These are phyloP conservation scores for Drosophila parabipectinata DNA, from an alignment of 1,140 invertebrate species.

Conservation along the genomic window DNA sequence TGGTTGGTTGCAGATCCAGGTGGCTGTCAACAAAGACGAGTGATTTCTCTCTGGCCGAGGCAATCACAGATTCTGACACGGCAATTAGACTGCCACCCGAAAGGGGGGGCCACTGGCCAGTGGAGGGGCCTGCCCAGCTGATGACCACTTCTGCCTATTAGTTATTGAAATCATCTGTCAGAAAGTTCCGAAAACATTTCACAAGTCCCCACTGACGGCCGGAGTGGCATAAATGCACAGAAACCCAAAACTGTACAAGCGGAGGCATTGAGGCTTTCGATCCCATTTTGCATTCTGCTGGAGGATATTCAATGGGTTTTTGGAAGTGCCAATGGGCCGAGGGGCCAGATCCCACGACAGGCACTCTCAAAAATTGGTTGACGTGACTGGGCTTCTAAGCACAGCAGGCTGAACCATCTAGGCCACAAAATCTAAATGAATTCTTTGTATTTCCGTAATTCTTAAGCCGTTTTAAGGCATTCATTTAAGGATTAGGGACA, in stretches of 20 bases:
- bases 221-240: conserved; percentile 61
- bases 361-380: conserved; percentile 58
- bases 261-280: conserved; percentile 27
- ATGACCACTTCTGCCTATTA: conserved; percentile 74
- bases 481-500: not conserved
- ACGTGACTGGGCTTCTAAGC: conserved; percentile 62
- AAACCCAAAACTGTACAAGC: conserved; percentile 21
- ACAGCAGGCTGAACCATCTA: conserved; percentile 1
- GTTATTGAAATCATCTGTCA: conserved; percentile 82
- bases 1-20: conserved; percentile 26
- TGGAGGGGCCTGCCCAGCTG: not conserved
- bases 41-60: conserved; percentile 55
- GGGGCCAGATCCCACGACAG: conserved; percentile 33
- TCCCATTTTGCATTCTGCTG: conserved; percentile 23
- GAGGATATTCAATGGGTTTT: conserved; percentile 33
- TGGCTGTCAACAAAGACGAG: conserved; percentile 64
- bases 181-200: conserved; percentile 67
- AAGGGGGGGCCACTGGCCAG: conserved; percentile 4
- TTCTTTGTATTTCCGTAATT: not conserved
- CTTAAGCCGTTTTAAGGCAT: not conserved
- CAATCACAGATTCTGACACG: conserved; percentile 73
- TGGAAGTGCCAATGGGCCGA: conserved; percentile 20
- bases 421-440: not conserved
- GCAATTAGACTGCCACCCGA: conserved; percentile 75
- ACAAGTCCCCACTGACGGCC: conserved; percentile 67